Evolutionary conservation across 2,888 invertebrate species (phyloP), one percentile per base, ranked within the genome.

Genomic region (Caradrina clavipalpis): DNA sequence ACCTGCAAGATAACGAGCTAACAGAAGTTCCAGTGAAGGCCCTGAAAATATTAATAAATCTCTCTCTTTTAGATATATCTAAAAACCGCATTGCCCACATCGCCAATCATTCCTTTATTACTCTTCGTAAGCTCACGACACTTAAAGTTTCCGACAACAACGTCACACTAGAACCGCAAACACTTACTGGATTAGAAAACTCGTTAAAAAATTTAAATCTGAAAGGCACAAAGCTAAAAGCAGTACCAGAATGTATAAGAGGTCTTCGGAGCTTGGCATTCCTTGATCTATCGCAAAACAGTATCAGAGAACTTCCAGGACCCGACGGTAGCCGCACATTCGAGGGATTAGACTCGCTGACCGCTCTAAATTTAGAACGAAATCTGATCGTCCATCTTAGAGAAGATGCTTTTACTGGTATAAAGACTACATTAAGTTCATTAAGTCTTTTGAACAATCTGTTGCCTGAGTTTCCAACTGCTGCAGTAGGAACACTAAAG

Each of bases 101-200:
- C 73, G 97, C 97, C n/a, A 97, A 98, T 78, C 97, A 97, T 72
- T 97, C 98, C 0, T 99, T 99, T 88, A 95, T 95, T 47, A 97
- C 97, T 0, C 95, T 98, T 17, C 94, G 94, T 54, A 97, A 97
- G 88, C 93, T 98, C 62, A 97, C 98, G 19, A 98, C 98, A 0
- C 92, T 98, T 17, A 98, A 98, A 92, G 90, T 99, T 62, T 98
- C 98, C 5, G 99, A 99, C 88, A 99, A 99, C 90, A 98, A 98
- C 89, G 96, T 98, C 0, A 98, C 98, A 5, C 90, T 99, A 76
- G 96, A 97, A 4, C 86, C 96, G 0, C 97, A 96, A 59, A 97
- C 98, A 6, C 97, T 99, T 67, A 95, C 96, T n/a, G 98, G 98
- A 2, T 94, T 99, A 71, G 98, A 98, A 87, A 97, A 95, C 68